These are phyloP conservation scores for Smutsia temminckii DNA, from an alignment of 2,797 vertebrate genomes.

Conservation along the genomic window DNA sequence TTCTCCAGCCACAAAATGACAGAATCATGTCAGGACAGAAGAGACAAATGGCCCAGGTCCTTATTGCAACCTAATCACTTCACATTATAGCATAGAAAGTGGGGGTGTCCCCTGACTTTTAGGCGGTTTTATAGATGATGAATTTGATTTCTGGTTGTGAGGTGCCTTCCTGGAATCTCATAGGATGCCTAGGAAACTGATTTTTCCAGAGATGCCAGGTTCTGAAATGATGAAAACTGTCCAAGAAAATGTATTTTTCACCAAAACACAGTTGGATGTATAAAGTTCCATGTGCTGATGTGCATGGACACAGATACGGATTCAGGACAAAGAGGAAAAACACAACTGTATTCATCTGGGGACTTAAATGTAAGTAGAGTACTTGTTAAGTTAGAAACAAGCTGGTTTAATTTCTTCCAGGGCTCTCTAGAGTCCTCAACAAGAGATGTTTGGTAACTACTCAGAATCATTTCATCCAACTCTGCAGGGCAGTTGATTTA, in stretches of 20 bases:
- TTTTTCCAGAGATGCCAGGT: neutral
- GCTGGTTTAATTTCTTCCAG: neutral
- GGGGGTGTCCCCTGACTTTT: neutral
- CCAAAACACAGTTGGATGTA: neutral
- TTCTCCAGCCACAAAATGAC: neutral
- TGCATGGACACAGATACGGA: neutral
- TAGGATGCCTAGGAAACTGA: neutral
- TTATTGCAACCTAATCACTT: neutral
- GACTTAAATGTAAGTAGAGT: neutral
- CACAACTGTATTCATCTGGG: neutral
- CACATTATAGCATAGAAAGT: too few species aligned
- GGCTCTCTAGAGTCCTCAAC: neutral
- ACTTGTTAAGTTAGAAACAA: neutral
- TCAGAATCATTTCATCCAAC: neutral
- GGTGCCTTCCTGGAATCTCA: neutral
- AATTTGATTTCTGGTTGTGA: slow-evolving; percentile 12
- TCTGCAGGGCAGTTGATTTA: slow-evolving; percentile 31
- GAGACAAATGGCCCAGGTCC: neutral
- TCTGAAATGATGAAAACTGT: slow-evolving; percentile 1
- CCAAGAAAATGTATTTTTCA: slow-evolving; percentile 19
- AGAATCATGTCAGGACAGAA: neutral
- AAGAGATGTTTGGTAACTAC: neutral
- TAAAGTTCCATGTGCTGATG: slow-evolving; percentile 7
- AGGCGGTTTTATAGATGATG: neutral
- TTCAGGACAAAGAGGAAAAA: neutral